Percentiles rank a stretch among this genome's conserved stretches.
phyloP scores from a whole-genome alignment of 2,888 invertebrate species.

The Polyploca ridens region DNA sequence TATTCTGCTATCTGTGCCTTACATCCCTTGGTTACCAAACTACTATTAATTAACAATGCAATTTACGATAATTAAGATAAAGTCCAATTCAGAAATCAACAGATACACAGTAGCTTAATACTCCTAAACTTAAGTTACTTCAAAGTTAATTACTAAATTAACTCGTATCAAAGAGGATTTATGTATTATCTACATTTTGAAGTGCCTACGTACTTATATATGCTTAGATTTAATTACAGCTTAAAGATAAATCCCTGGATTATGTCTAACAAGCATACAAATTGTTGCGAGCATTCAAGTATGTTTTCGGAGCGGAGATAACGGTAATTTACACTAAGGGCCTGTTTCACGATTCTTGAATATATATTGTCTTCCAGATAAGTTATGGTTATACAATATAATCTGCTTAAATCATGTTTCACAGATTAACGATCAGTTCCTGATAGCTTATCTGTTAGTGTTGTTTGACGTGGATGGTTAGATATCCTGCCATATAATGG shows the following conservation, averaged over 20 bases:
- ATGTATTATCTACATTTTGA: background rate
- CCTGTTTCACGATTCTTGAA: too few relatives aligned
- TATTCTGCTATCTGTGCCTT: too few relatives aligned
- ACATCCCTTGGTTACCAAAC: background rate
- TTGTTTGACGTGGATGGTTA: too few relatives aligned
- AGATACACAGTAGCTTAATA: too few relatives aligned
- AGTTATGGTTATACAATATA: too few relatives aligned
- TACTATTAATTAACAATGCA: background rate
- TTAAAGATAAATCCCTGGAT: background rate
- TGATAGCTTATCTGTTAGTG: too few relatives aligned
- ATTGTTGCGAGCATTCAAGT: background rate
- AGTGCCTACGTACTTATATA: background rate
- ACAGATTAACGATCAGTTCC: too few relatives aligned
- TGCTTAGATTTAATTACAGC: background rate
- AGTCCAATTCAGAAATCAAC: too few relatives aligned
- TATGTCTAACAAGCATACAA: slow-evolving; percentile 3
- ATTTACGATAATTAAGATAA: too few relatives aligned
- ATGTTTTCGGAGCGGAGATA: background rate
- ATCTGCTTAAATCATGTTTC: too few relatives aligned
- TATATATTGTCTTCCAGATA: too few relatives aligned
- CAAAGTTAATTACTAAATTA: background rate
- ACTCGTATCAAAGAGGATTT: background rate
- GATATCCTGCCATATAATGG: too few relatives aligned
- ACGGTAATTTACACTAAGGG: background rate
- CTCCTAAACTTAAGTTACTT: background rate